phyloP scores from a whole-genome alignment of 2,888 invertebrate genomes.

The Trachelus stipa region DNA sequence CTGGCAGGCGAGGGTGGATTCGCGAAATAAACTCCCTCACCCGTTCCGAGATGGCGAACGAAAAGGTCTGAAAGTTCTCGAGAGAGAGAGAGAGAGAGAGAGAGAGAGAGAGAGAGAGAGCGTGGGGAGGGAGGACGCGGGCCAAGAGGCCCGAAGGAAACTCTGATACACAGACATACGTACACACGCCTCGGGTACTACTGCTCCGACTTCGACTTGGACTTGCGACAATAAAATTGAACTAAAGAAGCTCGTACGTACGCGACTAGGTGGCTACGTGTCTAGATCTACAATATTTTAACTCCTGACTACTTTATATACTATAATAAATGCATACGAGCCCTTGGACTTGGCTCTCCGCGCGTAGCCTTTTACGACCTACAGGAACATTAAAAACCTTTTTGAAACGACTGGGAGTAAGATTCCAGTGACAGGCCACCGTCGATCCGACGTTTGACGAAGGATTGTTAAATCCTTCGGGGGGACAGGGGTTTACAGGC shows the following conservation, averaged over 20 bases:
- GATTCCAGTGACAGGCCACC: too few relatives aligned
- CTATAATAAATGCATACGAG: neutral
- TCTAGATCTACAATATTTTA: neutral
- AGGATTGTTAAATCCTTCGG: too few relatives aligned
- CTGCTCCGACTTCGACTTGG: slow-evolving; percentile 35
- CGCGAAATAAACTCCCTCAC: slow-evolving; percentile 49
- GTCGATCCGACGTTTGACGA: too few relatives aligned
- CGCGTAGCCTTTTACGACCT: too few relatives aligned
- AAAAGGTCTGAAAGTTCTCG: too few relatives aligned
- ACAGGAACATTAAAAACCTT: too few relatives aligned
- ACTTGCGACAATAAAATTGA: slow-evolving; percentile 49
- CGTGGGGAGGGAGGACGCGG: neutral
- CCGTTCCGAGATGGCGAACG: slow-evolving; percentile 16
- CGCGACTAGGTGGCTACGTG: slow-evolving; percentile 8
- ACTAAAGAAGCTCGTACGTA: slow-evolving; percentile 35
- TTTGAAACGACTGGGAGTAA: too few relatives aligned
- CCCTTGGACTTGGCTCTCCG: neutral
- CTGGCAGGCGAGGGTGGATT: slow-evolving; percentile 34
- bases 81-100: neutral
- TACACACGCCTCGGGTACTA: slow-evolving; percentile 14
- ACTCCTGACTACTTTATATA: too few relatives aligned
- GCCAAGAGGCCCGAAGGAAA: too few relatives aligned
- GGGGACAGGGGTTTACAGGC: too few relatives aligned
- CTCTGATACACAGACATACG: too few relatives aligned
- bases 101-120: too few relatives aligned